A percentile compares a stretch with the other conserved stretches of the same genome.
These are phyloP conservation scores for Uromys caudimaculatus DNA, from an alignment of 2,797 vertebrate genomes.

Conservation along the genomic window DNA sequence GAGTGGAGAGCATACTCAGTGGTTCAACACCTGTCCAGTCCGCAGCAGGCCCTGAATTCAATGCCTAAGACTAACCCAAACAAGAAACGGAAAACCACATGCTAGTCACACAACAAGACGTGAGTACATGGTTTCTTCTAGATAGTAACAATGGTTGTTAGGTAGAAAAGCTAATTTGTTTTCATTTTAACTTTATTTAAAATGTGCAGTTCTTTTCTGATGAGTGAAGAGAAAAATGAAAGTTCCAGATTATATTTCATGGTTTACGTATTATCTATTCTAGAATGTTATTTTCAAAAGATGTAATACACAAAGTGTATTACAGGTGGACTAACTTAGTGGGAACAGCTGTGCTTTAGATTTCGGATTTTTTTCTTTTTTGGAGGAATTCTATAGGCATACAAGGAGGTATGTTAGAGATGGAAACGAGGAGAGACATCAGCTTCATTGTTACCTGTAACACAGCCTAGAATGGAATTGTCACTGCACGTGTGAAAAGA, in stretches of 20 bases:
- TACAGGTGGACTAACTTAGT: neutral
- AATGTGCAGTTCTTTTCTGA: conserved; percentile 2
- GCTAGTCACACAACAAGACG: neutral
- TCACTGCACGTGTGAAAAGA: neutral
- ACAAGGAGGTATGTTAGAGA: neutral
- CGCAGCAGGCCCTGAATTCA: neutral
- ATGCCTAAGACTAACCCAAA: neutral
- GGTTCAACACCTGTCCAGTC: neutral
- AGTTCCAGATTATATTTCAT: neutral
- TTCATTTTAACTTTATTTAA: conserved; percentile 50
- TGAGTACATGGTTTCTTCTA: neutral
- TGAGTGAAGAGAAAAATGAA: neutral
- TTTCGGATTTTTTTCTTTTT: neutral
- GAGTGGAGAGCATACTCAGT: neutral
- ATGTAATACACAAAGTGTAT: neutral
- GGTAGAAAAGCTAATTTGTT: neutral
- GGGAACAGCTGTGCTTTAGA: neutral
- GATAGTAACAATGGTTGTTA: neutral
- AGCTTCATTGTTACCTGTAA: neutral
- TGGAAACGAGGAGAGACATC: neutral
- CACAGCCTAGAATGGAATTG: neutral
- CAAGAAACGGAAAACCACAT: neutral
- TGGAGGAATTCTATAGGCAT: neutral
- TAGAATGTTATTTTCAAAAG: neutral
- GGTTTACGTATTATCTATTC: neutral